Percentiles rank a stretch among this genome's conserved stretches.
Evolutionary conservation across 2,888 invertebrate genomes (phyloP).

Genomic region (Stenolophus ochropezus): DNA sequence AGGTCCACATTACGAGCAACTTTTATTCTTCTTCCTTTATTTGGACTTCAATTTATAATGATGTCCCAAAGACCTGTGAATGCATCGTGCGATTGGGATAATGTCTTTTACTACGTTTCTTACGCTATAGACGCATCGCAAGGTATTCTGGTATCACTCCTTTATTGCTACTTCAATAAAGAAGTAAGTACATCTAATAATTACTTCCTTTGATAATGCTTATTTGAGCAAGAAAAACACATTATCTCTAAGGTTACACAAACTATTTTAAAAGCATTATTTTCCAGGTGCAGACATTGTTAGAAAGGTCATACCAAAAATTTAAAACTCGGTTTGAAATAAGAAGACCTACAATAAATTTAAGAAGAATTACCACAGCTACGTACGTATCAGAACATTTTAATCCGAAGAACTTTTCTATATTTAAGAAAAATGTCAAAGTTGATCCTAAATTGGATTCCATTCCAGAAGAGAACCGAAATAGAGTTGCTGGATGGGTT

Average conservation of each 20-base stretch:
- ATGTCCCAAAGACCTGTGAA: slow-evolving; percentile 76
- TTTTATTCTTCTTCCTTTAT: slow-evolving; percentile 81
- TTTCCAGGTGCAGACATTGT: slow-evolving; percentile 37
- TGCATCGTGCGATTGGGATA: slow-evolving; percentile 73
- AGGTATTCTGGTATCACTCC: slow-evolving; percentile 78
- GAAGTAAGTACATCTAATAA: slow-evolving; percentile 71
- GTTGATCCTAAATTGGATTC: slow-evolving; percentile 18
- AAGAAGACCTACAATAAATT: slow-evolving; percentile 13
- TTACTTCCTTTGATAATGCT: too few relatives aligned
- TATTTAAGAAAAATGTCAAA: slow-evolving; percentile 5
- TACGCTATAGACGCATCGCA: slow-evolving; percentile 79
- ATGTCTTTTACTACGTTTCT: slow-evolving; percentile 77
- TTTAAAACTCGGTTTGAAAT: not conserved
- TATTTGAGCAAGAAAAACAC: too few relatives aligned
- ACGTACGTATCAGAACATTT: slow-evolving; percentile 42
- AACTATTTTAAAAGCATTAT: too few relatives aligned
- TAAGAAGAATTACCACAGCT: slow-evolving; percentile 45
- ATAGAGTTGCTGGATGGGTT: slow-evolving; percentile 31
- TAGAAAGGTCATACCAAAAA: slow-evolving; percentile 6
- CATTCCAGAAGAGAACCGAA: slow-evolving; percentile 35
- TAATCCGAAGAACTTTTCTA: not conserved
- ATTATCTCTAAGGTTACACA: too few relatives aligned
- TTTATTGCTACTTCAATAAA: slow-evolving; percentile 81
- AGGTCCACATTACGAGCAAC: slow-evolving; percentile 81
- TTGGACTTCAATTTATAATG: slow-evolving; percentile 81